Conservation (phyloP, 2,888 invertebrate species). For the Aphodius granarius region DNA sequence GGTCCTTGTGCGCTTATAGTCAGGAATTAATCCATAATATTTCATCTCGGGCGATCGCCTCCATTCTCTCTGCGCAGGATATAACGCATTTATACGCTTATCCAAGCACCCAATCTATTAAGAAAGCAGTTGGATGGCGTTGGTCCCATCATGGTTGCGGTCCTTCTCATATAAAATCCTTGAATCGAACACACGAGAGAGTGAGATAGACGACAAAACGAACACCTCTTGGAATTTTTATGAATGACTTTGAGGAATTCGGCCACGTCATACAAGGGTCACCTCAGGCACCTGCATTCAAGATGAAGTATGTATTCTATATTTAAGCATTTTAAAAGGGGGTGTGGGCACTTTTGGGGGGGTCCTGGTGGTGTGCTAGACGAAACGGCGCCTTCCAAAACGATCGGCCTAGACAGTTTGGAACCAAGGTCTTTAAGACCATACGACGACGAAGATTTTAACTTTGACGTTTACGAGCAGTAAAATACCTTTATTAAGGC, state of each 20-base stretch:
- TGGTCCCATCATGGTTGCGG: not conserved
- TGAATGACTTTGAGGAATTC: constrained; percentile 38
- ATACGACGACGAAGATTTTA: constrained; percentile 25
- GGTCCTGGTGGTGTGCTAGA: constrained; percentile 34
- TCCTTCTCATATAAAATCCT: not conserved
- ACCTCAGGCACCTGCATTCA: constrained; percentile 38
- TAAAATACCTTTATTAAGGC: constrained; percentile 27
- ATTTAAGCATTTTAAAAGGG: constrained; percentile 29
- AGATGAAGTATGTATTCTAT: constrained; percentile 18
- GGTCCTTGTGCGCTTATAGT: not conserved
- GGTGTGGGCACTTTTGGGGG: constrained; percentile 29
- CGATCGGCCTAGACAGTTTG: constrained; percentile 35
- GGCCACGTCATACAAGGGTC: constrained; percentile 34
- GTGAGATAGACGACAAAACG: constrained; percentile 10
- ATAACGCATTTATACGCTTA: constrained; percentile 37
- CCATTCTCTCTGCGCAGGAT: constrained; percentile 32
- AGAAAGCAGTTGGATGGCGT: constrained; percentile 7
- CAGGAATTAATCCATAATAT: constrained; percentile 35
- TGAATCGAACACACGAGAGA: not conserved
- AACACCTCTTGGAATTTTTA: constrained; percentile 27
- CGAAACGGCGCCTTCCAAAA: constrained; percentile 38
- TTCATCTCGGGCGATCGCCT: constrained; percentile 33
- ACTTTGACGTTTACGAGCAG: constrained; percentile 26
- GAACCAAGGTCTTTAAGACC: constrained; percentile 32
- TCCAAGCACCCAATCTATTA: constrained; percentile 32